Percentiles rank a stretch among this genome's conserved stretches.
These are phyloP conservation scores for Atopsyche davidsoni DNA, from an alignment of 1,140 invertebrate genomes.

Conservation along the genomic window DNA sequence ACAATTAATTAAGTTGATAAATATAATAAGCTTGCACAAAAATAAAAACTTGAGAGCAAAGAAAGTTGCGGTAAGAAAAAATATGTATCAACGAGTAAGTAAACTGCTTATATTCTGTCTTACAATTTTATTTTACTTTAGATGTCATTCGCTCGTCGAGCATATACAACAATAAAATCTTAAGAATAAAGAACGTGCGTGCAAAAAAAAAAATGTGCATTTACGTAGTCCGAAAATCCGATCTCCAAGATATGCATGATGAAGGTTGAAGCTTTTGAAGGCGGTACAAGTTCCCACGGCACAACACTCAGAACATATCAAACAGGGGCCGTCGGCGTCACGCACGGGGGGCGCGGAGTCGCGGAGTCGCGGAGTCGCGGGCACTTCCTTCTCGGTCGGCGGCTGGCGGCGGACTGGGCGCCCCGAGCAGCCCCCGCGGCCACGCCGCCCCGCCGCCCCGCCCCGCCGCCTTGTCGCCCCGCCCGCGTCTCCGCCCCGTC, in stretches of 20 bases:
- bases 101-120: too few species aligned
- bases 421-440: background rate
- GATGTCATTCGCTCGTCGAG: too few species aligned
- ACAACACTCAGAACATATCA: too few species aligned
- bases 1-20: too few species aligned
- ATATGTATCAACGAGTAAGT: too few species aligned
- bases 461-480: background rate
- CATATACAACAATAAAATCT: too few species aligned
- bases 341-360: slow-evolving; percentile 6
- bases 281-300: background rate
- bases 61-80: too few species aligned
- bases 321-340: too few species aligned
- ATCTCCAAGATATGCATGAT: slow-evolving; percentile 28
- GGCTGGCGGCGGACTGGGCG: background rate
- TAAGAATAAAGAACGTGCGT: slow-evolving; percentile 1
- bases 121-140: too few species aligned
- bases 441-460: background rate
- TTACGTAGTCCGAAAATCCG: slow-evolving; percentile 29
- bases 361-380: too few species aligned
- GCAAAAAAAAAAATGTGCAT: slow-evolving; percentile 5
- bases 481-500: background rate
- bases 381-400: background rate
- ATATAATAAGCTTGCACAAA: too few species aligned
- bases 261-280: background rate
- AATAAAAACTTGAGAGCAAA: too few species aligned